Evolutionary conservation across 2,797 vertebrate genomes (phyloP).

Genomic region (Enteromius afrohamiltoni): DNA sequence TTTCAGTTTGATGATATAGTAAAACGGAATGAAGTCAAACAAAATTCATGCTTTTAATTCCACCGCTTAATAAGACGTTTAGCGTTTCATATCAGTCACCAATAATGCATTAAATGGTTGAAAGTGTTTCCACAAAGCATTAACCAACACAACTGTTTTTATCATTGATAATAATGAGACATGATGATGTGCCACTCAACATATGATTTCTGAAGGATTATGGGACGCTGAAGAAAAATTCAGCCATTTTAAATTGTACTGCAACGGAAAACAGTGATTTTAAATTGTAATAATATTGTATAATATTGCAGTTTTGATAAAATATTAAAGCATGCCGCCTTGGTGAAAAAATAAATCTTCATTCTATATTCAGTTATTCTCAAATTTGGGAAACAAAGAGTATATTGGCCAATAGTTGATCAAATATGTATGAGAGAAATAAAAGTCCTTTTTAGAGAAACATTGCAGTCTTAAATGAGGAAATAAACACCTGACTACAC

Average conservation of each 20-base stretch:
- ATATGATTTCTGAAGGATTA: not conserved
- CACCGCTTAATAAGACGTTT: not conserved
- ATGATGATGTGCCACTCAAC: too few relatives aligned
- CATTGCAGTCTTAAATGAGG: not conserved
- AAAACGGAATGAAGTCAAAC: not conserved
- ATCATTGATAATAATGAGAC: not conserved
- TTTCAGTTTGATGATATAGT: not conserved
- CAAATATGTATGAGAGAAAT: not conserved
- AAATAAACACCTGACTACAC: not conserved
- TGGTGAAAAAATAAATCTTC: not conserved
- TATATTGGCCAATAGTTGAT: not conserved
- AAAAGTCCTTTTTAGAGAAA: not conserved
- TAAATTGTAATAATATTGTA: not conserved
- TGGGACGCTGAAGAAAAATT: not conserved
- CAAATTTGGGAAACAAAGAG: not conserved
- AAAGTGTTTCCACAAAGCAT: not conserved
- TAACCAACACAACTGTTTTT: not conserved
- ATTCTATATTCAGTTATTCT: not conserved
- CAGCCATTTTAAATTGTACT: not conserved
- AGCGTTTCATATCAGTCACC: not conserved
- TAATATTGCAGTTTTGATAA: not conserved
- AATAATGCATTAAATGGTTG: not conserved
- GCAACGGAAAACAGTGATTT: not conserved
- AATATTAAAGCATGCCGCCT: not conserved
- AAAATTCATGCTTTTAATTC: not conserved